A percentile compares a stretch with the other conserved stretches of the same genome.
These are phyloP conservation scores for Pseudomugil tenellus DNA, from an alignment of 2,797 vertebrate genomes.

Conservation along the genomic window DNA sequence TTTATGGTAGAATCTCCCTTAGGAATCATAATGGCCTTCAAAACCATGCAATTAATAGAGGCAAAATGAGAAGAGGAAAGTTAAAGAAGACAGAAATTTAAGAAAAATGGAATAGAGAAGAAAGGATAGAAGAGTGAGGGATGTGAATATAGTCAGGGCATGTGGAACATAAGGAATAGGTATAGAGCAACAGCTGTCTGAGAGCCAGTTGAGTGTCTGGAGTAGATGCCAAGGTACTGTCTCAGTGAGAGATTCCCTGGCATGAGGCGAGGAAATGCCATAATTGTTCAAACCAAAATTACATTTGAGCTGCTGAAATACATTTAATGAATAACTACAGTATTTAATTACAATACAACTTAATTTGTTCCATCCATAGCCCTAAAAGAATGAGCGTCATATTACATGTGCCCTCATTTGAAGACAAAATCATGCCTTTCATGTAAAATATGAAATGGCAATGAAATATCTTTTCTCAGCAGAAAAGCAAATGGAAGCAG, in stretches of 20 bases:
- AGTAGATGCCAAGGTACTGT: conserved; percentile 39
- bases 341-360: conserved; percentile 63
- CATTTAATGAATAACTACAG: conserved; percentile 70
- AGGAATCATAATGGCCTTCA: conserved; percentile 58
- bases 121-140: conserved; percentile 1
- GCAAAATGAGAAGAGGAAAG: conserved; percentile 43
- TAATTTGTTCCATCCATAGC: conserved; percentile 53
- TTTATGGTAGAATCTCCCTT: conserved; percentile 68
- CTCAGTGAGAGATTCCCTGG: conserved; percentile 52
- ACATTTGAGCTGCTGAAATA: conserved; percentile 62
- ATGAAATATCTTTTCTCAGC: conserved; percentile 43
- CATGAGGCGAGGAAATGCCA: conserved; percentile 52
- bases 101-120: conserved; percentile 5
- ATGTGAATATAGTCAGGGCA: not conserved
- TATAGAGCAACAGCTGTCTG: conserved; percentile 35
- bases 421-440: conserved; percentile 64
- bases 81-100: conserved; percentile 33
- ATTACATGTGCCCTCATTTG: conserved; percentile 63
- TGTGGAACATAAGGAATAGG: conserved; percentile 24
- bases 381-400: conserved; percentile 48
- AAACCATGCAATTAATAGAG: conserved; percentile 75
- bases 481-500: conserved; percentile 40
- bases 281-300: conserved; percentile 67
- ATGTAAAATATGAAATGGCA: conserved; percentile 60
- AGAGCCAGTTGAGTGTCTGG: conserved; percentile 34